A percentile compares a stretch with the other conserved stretches of the same genome.
These are phyloP conservation scores for Forbesichthys papilliferus DNA, from an alignment of 2,113 vertebrate genomes.

Conservation along the genomic window DNA sequence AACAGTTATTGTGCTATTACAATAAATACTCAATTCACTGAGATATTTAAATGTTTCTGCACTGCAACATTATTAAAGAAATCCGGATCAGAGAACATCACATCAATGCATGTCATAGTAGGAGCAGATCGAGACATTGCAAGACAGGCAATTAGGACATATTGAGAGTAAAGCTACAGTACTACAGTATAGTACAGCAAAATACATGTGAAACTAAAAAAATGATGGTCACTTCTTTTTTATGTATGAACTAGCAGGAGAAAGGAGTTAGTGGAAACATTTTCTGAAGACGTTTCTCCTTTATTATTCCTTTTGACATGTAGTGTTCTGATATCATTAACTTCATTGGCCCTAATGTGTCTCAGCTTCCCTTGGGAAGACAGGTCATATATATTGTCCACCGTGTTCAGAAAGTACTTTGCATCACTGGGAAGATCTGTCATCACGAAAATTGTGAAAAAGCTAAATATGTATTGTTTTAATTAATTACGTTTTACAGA, in stretches of 20 bases:
- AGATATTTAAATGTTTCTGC: too few relatives aligned
- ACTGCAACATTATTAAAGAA: too few relatives aligned
- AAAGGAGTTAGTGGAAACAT: constrained; percentile 84
- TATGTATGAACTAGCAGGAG: constrained; percentile 85
- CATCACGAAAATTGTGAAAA: constrained; percentile 23
- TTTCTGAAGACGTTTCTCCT: constrained; percentile 91
- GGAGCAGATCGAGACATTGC: too few relatives aligned
- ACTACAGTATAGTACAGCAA: too few relatives aligned
- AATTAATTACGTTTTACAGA: too few relatives aligned
- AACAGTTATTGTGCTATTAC: too few relatives aligned
- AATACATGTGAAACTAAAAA: too few relatives aligned
- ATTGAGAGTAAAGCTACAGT: too few relatives aligned
- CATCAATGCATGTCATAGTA: too few relatives aligned
- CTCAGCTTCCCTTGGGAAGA: constrained; percentile 84
- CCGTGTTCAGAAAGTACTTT: constrained; percentile 47
- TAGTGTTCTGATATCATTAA: constrained; percentile 99
- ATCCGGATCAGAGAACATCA: too few relatives aligned
- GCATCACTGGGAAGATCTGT: constrained; percentile 48
- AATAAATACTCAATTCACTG: too few relatives aligned
- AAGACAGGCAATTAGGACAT: too few relatives aligned
- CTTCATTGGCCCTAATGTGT: constrained; percentile 97
- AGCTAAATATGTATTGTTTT: constrained; percentile 15
- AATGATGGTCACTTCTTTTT: constrained; percentile 92
- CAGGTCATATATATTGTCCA: constrained; percentile 88
- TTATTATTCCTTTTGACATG: constrained; percentile 94